Base-by-base conservation (phyloP, 2,113 vertebrate species). In the Cebidichthys violaceus region DNA sequence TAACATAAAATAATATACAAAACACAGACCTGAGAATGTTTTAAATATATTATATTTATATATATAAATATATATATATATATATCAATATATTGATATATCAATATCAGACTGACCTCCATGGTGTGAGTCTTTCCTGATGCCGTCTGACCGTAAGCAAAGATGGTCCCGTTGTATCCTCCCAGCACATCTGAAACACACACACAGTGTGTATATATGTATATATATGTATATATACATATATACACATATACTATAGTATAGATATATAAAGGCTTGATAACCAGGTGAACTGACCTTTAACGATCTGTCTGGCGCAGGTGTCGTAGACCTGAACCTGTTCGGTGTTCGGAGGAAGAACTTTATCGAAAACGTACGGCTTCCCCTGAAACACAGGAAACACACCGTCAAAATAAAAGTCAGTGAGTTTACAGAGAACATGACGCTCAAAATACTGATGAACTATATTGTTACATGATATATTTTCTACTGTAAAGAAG, bases 41-140 rank as follows among this genome's bases (percentile, higher is more conserved):
- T 2, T n/a, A n/a, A n/a, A n/a, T n/a, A n/a, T n/a, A n/a, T n/a
- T 50, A 20, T 20, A 50, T 20, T 22, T 20, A 52, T 4, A 52
- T 18, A 2, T 50, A 22, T 50, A 8, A 22, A 52, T 52, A 20
- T 22, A 50, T 33, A 33, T 0, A 33, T 33, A 33, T 33, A 33
- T 33, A 33, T 33, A 20, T 9, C 15, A 20, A 1, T 50, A 17
- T 45, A 18, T 47, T 18, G 4, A 47, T 47, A 50, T 50, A 50
- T 50, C 2, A 6, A 47, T 47, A 47, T 47, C 50, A 64, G 59
- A 20, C 59, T 35, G 92, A 99, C 98, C 97, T 99, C 98, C 98
- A 99, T 99, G 0, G 98, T 99, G 83, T 99, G 98, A 0, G 98
- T 99, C 91, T 99, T 99, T 84, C 98, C 98, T 62, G 98, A 99